Evolutionary conservation across 2,888 invertebrate species (phyloP).

Genomic region (Nephrotoma guestfalica): DNA sequence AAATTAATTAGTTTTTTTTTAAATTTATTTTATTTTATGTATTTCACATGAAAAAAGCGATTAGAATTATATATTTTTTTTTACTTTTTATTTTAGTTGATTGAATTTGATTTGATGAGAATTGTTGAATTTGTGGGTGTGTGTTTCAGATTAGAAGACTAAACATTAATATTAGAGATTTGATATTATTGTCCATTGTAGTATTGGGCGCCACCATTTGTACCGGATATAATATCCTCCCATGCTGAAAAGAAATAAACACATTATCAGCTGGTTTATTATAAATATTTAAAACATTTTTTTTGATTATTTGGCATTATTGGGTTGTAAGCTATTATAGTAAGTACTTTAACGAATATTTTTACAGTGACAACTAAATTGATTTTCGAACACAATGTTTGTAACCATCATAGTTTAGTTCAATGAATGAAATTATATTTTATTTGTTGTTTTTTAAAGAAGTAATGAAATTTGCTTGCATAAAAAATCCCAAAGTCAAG

Average conservation of each 20-base stretch:
- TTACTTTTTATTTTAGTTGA: not conserved
- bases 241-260: slow-evolving; percentile 45
- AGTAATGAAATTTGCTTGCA: no score
- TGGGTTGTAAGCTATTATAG: no score
- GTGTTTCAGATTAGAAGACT: not conserved
- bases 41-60: not conserved
- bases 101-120: not conserved
- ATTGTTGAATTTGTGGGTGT: not conserved
- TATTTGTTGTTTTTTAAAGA: no score
- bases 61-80: not conserved
- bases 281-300: not conserved
- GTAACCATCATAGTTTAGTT: no score
- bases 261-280: not conserved
- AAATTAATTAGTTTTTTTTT: not conserved
- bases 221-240: slow-evolving; percentile 50
- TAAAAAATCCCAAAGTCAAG: no score
- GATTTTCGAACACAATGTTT: no score
- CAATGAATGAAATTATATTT: no score
- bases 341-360: no score
- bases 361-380: no score
- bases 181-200: slow-evolving; percentile 37
- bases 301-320: no score
- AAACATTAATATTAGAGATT: not conserved
- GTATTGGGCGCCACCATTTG: slow-evolving; percentile 39
- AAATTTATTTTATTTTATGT: not conserved